Evolutionary conservation across 2,113 vertebrate genomes (phyloP), one percentile per base, ranked within the genome.

Genomic region (Cebidichthys violaceus): DNA sequence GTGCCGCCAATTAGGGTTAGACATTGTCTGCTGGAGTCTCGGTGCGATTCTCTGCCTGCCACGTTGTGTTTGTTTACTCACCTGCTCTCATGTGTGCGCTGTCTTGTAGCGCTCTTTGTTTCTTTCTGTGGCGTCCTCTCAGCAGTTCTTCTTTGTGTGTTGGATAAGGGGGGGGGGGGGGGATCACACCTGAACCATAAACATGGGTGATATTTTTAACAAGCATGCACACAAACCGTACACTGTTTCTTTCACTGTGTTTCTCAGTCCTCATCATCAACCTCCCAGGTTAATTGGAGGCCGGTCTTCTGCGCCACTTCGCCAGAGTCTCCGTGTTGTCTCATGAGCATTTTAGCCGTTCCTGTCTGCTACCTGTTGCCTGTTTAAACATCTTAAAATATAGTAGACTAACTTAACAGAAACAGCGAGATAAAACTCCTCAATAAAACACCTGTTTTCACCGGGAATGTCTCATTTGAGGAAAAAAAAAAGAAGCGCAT

Each of bases 261-360:
- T 47, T 15, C 18, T 45, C 64, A n/a, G 24, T 45, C 35, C 37
- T 17, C 24, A 24, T 65, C 62, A 41, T 57, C 47, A 77, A 24
- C 33, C 47, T 73, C 33, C 37, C 18, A 33, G 43, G 24, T 9
- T 64, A 50, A 52, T 52, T 27, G n/a, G 15, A 61, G 18, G 37
- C 69, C 55, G 35, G 65, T 57, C 3, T 61, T 67, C 60, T 27
- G 14, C 13, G 15, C 60, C 71, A 81, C 55, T 33, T 41, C 5
- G 31, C 31, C 10, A 43, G 47, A 65, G 29, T 71, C 47, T 71
- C 47, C 37, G 39, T 73, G 20, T 59, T 80, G 59, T 70, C 37
- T 55, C 18, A 9, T 60, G 33, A 6, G 50, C 4, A 57, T 75
- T 82, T 79, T 47, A 54, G 47, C 13, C 24, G 47, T 66, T 75